Conservation (phyloP, 2,888 invertebrate species). For the Ophraella communa region DNA sequence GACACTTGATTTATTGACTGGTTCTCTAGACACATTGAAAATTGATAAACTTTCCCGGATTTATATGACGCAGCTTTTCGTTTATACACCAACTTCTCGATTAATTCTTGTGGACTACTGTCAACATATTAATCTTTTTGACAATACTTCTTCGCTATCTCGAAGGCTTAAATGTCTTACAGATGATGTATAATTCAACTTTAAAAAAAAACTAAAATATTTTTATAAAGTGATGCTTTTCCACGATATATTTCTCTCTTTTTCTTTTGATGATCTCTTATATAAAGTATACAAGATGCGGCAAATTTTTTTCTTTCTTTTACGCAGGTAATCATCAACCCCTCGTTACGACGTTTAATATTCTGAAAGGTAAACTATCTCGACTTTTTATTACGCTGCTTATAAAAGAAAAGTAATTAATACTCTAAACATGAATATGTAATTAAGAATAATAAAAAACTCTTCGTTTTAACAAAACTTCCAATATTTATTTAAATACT, state of each 20-base stretch:
- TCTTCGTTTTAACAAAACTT: too few species aligned
- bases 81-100: constrained; percentile 22
- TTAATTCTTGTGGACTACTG: constrained; percentile 14
- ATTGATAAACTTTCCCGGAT: constrained; percentile 32
- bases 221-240: background rate
- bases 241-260: too few species aligned
- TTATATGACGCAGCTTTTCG: constrained; percentile 13
- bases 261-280: background rate
- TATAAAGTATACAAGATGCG: background rate
- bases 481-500: too few species aligned
- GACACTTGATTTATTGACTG: constrained; percentile 48
- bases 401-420: background rate
- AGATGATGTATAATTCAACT: too few species aligned
- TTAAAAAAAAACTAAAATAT: too few species aligned
- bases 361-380: background rate
- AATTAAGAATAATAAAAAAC: too few species aligned
- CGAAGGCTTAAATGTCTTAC: background rate
- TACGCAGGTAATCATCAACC: background rate
- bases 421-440: too few species aligned
- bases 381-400: background rate
- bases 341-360: background rate
- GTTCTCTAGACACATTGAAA: constrained; percentile 34
- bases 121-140: background rate
- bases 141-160: background rate
- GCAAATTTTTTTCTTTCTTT: background rate